Evolutionary conservation across 2,888 invertebrate genomes (phyloP).

Genomic region (Drosophila borealis): DNA sequence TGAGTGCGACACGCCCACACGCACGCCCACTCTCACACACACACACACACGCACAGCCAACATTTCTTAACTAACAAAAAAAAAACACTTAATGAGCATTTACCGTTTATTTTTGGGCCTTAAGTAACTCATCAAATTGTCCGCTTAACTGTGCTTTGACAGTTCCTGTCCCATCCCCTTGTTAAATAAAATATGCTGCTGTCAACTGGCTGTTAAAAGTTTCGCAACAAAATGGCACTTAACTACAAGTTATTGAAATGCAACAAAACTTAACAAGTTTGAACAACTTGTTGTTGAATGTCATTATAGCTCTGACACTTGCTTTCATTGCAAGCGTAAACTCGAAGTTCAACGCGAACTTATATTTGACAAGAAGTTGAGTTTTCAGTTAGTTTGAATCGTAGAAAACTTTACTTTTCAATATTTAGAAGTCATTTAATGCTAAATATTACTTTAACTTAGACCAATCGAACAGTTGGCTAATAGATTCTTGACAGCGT

Average conservation of each 20-base stretch:
- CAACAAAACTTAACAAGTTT: background rate
- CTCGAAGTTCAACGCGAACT: too few species aligned
- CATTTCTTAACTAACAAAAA: slow-evolving; percentile 33
- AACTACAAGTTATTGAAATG: background rate
- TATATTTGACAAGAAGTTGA: too few species aligned
- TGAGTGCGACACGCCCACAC: slow-evolving; percentile 6
- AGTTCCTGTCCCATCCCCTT: background rate
- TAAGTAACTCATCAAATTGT: slow-evolving; percentile 48
- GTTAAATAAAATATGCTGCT: slow-evolving; percentile 1
- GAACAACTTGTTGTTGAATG: too few species aligned
- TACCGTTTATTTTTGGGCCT: slow-evolving; percentile 21
- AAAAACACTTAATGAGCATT: slow-evolving; percentile 41
- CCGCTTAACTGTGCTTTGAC: slow-evolving; percentile 22
- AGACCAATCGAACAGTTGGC: too few species aligned
- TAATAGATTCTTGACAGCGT: too few species aligned
- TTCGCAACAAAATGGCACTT: too few species aligned
- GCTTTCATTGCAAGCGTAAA: too few species aligned
- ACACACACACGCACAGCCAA: slow-evolving; percentile 11
- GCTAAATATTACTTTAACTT: too few species aligned
- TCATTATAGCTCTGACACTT: too few species aligned
- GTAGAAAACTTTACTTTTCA: too few species aligned
- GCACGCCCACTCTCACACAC: slow-evolving; percentile 10
- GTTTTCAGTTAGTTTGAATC: too few species aligned
- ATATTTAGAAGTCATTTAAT: too few species aligned
- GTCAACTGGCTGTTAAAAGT: slow-evolving; percentile 4